Evolutionary conservation across 2,113 vertebrate genomes (phyloP), one percentile per base, ranked within the genome.

Genomic region (Todiramphus chloris): DNA sequence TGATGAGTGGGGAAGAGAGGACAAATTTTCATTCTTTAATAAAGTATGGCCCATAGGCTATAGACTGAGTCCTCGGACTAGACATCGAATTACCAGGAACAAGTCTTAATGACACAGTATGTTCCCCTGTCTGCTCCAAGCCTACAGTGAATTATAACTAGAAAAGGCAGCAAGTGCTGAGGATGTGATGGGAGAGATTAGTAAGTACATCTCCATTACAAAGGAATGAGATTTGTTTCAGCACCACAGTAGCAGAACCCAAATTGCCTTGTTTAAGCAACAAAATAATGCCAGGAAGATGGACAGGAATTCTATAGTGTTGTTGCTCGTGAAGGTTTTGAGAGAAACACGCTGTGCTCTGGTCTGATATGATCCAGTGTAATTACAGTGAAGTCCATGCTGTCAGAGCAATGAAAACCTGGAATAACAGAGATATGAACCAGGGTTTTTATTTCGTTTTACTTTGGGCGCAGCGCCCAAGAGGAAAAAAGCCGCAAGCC

Each of bases 181-280:
- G 63, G 80, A 68, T 43, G 64, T 76, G 83, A 95, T 94, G n/a
- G 56, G 46, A 78, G 59, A 93, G 78, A 94, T 90, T 79, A 96
- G 70, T 44, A 77, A 95, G 67, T 74, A 95, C 43, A 92, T 89
- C 66, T 87, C 87, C 83, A 89, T 94, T 87, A 94, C 78, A 86
- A 89, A 84, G 89, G 69, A 94, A 70, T 43, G 39, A 95, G 59
- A 83, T 95, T 92, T 86, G 19, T 81, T 93, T 70, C 94, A 91
- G 70, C 84, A 60, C 10, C 60, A 23, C 73, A 69, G 90, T 5
- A 95, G 77, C 74, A 90, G 87, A 92, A 90, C 75, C 83, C 77
- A 90, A 93, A 86, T 17, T 92, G 75, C 62, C 76, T 93, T 94
- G 80, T 88, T 96, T 91, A 90, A 90, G 50, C 63, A 95, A 93